Base-by-base conservation (phyloP, 1,140 invertebrate genomes). In the Antheraea mylitta region DNA sequence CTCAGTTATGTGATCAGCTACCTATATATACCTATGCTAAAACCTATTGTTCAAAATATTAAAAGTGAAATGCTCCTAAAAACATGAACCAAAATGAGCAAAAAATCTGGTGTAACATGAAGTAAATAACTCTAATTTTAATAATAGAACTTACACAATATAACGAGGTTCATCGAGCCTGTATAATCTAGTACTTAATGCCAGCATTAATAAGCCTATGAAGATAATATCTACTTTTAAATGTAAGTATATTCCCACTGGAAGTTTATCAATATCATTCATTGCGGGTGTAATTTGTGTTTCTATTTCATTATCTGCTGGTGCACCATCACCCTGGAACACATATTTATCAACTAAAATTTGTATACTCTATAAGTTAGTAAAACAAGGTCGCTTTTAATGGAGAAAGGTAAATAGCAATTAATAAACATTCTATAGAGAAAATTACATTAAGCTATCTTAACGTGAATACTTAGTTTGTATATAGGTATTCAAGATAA, bases 211-310 rank as follows among this genome's bases (percentile, higher is more conserved):
- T 45, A 99, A 87, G 9, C 93, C 66, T 58, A 96, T 74, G 66
- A 96, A 96, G 53, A 98, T 93, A 19, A 97, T 71, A 93, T 99
- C 97, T 64, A 98, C 90, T 88, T 96, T 94, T 68, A 97, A 88
- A 76, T 93, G 94, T 67, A 97, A 89, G 72, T 92, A 94, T 76
- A 95, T 84, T 68, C 76, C 77, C 63, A 71, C 70, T 58, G 66
- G 67, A 48, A 66, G 63, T 60, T 72, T 64, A 9, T 66, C 42
- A 18, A 71, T 64, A 59, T 76, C 60, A 66, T 66, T 67, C 48
- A 22, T 11, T 68, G 59, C 30, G 45, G n/a, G 3, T 42, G 9
- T 65, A 7, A 74, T 67, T 45, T 71, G 61, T 68, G 30, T 19
- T 59, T 85, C 71, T 9, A 58, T 36, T 77, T 86, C 73, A 66